Percentiles rank a stretch among this genome's conserved stretches.
These are phyloP conservation scores for Seriola dumerili DNA, from an alignment of 2,113 vertebrate genomes.

Conservation along the genomic window DNA sequence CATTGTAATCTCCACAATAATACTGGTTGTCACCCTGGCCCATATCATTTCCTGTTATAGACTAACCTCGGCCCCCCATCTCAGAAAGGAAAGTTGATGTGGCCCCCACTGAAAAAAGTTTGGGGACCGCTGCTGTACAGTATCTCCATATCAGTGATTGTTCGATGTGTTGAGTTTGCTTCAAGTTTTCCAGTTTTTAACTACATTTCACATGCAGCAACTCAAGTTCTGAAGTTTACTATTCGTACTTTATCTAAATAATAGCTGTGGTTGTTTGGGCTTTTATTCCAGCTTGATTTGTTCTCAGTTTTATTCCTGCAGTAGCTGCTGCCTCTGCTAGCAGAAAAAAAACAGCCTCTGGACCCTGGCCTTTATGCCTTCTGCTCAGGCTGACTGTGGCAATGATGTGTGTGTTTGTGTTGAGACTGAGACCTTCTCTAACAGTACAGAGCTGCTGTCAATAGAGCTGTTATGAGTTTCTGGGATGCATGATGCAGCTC, in stretches of 20 bases:
- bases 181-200: constrained; percentile 24
- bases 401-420: neutral
- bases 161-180: constrained; percentile 23
- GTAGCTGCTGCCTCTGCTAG: constrained; percentile 1
- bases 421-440: constrained; percentile 2
- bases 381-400: constrained; percentile 2
- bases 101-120: too few species aligned
- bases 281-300: constrained; percentile 34
- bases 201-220: neutral
- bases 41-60: too few species aligned
- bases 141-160: constrained; percentile 35
- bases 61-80: too few species aligned
- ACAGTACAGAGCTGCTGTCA: constrained; percentile 12
- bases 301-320: neutral
- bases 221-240: constrained; percentile 15
- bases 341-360: constrained; percentile 7
- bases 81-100: too few species aligned
- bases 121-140: neutral
- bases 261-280: neutral
- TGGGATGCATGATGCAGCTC: neutral
- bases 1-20: too few species aligned
- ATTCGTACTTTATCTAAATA: constrained; percentile 3
- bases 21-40: too few species aligned
- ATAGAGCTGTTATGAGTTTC: constrained; percentile 5
- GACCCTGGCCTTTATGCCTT: neutral